phyloP scores from a whole-genome alignment of 2,888 invertebrate genomes.

The Melieria crassipennis region DNA sequence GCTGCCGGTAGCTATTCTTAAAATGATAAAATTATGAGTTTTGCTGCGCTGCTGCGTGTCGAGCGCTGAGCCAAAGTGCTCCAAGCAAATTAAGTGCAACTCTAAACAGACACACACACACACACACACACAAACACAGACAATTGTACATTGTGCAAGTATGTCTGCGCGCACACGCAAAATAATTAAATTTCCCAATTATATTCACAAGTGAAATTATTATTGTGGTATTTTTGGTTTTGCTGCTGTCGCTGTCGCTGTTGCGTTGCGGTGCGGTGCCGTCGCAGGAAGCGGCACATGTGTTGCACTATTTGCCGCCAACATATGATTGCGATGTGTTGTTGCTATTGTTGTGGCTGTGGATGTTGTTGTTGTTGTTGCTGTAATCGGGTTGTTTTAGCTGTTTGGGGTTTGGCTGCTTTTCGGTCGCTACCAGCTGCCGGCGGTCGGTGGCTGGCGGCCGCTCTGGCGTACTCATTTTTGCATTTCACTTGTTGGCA shows the following conservation, averaged over 20 bases:
- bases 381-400: no score
- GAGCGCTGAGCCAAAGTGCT: no score
- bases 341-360: slow-evolving; percentile 9
- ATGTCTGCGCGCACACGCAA: slow-evolving; percentile 29
- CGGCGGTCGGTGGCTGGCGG: no score
- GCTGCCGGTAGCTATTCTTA: background rate
- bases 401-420: no score
- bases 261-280: background rate
- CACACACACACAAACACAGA: slow-evolving; percentile 30
- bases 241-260: slow-evolving; percentile 6
- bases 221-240: slow-evolving; percentile 37
- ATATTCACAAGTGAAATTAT: slow-evolving; percentile 43
- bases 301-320: slow-evolving; percentile 33
- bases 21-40: background rate
- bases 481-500: no score
- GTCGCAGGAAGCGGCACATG: slow-evolving; percentile 14
- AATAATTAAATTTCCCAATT: slow-evolving; percentile 51
- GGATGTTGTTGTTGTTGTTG: slow-evolving; percentile 21
- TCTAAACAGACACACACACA: background rate
- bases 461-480: no score
- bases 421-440: no score
- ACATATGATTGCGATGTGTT: background rate
- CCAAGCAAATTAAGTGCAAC: no score
- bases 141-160: slow-evolving; percentile 22
- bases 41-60: no score